phyloP scores from a whole-genome alignment of 2,888 invertebrate genomes.

The Macrosoma leucophasiata region DNA sequence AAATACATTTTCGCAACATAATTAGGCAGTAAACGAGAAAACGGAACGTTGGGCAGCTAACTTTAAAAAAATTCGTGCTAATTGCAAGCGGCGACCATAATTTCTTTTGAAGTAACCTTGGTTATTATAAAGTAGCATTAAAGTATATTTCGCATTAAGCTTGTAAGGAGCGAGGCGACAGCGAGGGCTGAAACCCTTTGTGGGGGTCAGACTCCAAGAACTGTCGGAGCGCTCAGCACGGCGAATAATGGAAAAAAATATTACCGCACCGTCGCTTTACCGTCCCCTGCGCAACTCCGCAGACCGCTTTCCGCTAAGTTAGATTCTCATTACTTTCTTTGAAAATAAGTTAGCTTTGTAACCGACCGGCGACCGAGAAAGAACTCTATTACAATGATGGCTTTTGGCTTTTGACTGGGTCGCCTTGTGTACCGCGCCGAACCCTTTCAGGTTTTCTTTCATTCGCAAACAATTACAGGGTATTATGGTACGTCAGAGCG shows the following conservation, averaged over 20 bases:
- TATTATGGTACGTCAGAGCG: constrained; percentile 47
- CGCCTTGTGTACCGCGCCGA: constrained; percentile 37
- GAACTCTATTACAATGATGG: constrained; percentile 64
- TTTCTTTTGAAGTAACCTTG: constrained; percentile 42
- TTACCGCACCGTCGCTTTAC: constrained; percentile 47
- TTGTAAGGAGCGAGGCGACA: constrained; percentile 45
- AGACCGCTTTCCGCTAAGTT: constrained; percentile 67
- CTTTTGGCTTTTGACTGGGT: constrained; percentile 59
- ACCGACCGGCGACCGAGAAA: constrained; percentile 50
- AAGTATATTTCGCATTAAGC: constrained; percentile 49
- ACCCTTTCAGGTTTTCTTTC: constrained; percentile 51
- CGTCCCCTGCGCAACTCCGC: constrained; percentile 37
- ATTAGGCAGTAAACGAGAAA: no score
- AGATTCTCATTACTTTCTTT: constrained; percentile 71
- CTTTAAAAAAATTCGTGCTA: constrained; percentile 46
- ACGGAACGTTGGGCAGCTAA: no score
- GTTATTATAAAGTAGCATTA: constrained; percentile 49
- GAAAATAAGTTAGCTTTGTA: constrained; percentile 65
- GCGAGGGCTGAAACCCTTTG: constrained; percentile 44
- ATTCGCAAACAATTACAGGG: constrained; percentile 58
- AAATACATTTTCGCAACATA: no score
- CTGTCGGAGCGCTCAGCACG: constrained; percentile 39
- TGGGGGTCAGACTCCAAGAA: constrained; percentile 41
- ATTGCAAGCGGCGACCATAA: constrained; percentile 44
- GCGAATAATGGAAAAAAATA: constrained; percentile 58